Evolutionary conservation across 1,140 invertebrate species (phyloP).

Genomic region (Drosophila sp.): DNA sequence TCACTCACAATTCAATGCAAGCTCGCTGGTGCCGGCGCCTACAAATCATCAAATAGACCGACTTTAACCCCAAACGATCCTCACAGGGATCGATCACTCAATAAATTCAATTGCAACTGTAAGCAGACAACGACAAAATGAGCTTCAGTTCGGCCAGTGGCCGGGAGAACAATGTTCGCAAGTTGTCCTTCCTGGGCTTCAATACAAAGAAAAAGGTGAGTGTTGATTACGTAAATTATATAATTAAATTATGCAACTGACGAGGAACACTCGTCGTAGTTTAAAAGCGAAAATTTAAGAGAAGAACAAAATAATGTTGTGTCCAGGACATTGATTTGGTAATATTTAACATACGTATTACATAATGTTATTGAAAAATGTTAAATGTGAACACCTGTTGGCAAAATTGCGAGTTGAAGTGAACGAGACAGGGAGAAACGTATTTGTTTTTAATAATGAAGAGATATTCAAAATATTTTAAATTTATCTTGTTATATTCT

Average conservation of each 20-base stretch:
- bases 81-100: slow-evolving; percentile 4
- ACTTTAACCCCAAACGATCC: not conserved
- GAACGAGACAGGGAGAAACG: no score
- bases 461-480: no score
- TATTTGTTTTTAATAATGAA: no score
- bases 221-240: slow-evolving; percentile 1
- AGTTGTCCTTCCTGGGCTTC: slow-evolving; percentile 78
- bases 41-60: slow-evolving; percentile 69
- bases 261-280: no score
- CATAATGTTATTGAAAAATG: no score
- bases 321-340: no score
- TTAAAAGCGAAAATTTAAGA: not conserved
- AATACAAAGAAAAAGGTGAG: slow-evolving; percentile 83
- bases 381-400: no score
- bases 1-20: slow-evolving; percentile 58
- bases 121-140: slow-evolving; percentile 57
- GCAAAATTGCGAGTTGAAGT: no score
- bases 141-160: slow-evolving; percentile 78
- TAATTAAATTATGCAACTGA: slow-evolving; percentile 25
- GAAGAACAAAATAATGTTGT: no score
- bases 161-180: slow-evolving; percentile 79
- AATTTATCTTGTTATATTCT: no score
- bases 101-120: not conserved
- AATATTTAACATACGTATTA: no score
- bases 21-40: slow-evolving; percentile 47